phyloP scores from a whole-genome alignment of 2,797 vertebrate species.

The Myotis planiceps region DNA sequence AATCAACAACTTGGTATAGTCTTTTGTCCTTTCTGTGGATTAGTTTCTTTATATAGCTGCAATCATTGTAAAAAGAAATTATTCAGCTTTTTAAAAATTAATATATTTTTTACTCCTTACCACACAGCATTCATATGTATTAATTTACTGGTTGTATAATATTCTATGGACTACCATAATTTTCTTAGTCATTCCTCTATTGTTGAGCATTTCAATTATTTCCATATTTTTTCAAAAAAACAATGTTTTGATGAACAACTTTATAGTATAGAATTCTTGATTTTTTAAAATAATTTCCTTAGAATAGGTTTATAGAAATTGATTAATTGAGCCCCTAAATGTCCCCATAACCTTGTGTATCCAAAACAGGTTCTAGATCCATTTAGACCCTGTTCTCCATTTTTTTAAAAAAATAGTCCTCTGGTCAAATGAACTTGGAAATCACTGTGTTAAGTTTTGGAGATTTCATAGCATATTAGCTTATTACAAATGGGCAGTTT shows the following conservation, averaged over 20 bases:
- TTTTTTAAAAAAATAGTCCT: not conserved
- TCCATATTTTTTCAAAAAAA: not conserved
- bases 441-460: not conserved
- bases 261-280: not conserved
- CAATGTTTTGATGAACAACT: not conserved
- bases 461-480: not conserved
- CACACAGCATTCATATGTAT: not conserved
- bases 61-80: not conserved
- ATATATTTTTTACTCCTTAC: not conserved
- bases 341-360: not conserved
- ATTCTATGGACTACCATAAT: not conserved
- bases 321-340: not conserved
- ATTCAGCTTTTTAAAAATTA: not conserved
- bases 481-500: not conserved
- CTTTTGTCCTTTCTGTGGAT: not conserved
- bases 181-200: not conserved
- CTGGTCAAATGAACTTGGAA: not conserved
- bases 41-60: not conserved
- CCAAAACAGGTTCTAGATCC: not conserved
- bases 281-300: constrained; percentile 15
- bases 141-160: not conserved
- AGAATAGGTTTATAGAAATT: not conserved
- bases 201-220: not conserved
- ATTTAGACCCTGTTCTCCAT: not conserved
- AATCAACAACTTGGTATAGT: not conserved